These are phyloP conservation scores for Zygothrica quintamaculata DNA, from an alignment of 2,888 invertebrate genomes.

Conservation along the genomic window DNA sequence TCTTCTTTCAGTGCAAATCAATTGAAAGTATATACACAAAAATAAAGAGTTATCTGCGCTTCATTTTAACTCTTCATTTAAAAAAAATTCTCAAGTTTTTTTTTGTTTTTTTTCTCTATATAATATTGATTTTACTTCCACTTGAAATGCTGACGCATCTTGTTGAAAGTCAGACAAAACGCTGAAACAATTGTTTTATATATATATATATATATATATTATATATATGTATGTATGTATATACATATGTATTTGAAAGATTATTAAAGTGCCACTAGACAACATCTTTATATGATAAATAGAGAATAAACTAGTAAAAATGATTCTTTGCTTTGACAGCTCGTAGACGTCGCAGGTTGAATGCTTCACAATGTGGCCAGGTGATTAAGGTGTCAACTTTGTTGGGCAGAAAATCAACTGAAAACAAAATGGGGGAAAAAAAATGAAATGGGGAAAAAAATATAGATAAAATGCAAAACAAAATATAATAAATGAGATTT, in stretches of 20 bases:
- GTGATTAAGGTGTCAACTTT: slow-evolving; percentile 71
- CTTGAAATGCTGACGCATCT: too few relatives aligned
- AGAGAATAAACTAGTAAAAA: background rate
- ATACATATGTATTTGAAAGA: too few relatives aligned
- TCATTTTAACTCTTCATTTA: too few relatives aligned
- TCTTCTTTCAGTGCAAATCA: too few relatives aligned
- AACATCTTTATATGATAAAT: slow-evolving; percentile 37
- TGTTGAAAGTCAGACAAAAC: too few relatives aligned
- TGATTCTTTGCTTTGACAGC: slow-evolving; percentile 49
- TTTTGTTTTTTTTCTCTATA: background rate
- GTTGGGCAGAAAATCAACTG: slow-evolving; percentile 18
- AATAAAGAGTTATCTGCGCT: too few relatives aligned
- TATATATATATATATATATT: too few relatives aligned
- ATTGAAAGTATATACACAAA: too few relatives aligned
- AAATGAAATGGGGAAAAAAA: slow-evolving; percentile 8
- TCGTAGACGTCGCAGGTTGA: slow-evolving; percentile 19
- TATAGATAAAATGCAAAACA: too few relatives aligned
- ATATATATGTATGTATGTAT: too few relatives aligned
- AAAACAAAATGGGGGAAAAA: slow-evolving; percentile 1
- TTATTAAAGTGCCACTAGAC: slow-evolving; percentile 40
- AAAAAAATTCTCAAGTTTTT: background rate
- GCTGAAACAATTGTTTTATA: background rate
- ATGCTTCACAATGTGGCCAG: slow-evolving; percentile 49
- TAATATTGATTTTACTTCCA: background rate
- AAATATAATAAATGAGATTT: slow-evolving; percentile 39